Evolutionary conservation across 2,113 vertebrate genomes (phyloP).

Genomic region (Elephantulus edwardii): DNA sequence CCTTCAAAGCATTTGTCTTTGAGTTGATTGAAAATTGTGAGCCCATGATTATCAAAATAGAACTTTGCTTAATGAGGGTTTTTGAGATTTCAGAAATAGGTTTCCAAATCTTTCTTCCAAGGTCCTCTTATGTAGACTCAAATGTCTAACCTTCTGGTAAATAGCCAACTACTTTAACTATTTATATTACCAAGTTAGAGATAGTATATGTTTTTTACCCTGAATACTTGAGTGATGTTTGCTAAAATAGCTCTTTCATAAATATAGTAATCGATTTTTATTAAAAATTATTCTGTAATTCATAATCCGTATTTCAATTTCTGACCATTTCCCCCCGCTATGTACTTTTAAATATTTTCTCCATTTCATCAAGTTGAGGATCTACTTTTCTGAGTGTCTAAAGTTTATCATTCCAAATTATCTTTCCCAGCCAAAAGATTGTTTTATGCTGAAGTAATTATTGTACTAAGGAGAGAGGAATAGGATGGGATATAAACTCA

Average conservation of each 20-base stretch:
- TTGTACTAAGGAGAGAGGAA: too few species aligned
- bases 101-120: background rate
- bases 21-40: background rate
- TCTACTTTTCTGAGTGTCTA: too few species aligned
- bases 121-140: background rate
- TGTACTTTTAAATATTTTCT: background rate
- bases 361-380: background rate
- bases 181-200: background rate
- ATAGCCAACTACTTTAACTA: background rate
- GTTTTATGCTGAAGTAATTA: too few species aligned
- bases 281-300: background rate
- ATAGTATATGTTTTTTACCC: background rate
- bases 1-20: background rate
- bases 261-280: background rate
- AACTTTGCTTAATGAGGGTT: background rate
- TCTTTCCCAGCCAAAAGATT: too few species aligned
- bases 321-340: background rate
- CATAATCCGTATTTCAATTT: background rate
- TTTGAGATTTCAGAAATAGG: background rate
- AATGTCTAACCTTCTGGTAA: background rate
- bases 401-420: too few species aligned
- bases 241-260: background rate
- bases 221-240: slow-evolving; percentile 2
- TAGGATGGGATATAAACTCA: too few species aligned
- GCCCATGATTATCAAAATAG: background rate